Evolutionary conservation across 1,140 invertebrate species (phyloP).

Genomic region (Himalopsyche phryganea): DNA sequence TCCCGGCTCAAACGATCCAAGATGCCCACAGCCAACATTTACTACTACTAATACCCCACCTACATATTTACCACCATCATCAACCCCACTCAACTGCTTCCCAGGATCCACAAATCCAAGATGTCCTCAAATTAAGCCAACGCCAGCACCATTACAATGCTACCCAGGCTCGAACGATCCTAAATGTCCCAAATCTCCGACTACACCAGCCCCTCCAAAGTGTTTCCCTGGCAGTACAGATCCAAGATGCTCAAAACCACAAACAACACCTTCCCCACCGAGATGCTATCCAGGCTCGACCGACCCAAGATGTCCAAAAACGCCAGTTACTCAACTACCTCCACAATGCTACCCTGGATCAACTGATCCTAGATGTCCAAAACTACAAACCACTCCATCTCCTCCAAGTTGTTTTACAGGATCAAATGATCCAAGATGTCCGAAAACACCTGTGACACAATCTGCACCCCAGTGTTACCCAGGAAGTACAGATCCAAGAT

Average conservation of each 20-base stretch:
- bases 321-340: slow-evolving; percentile 37
- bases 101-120: slow-evolving; percentile 37
- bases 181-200: slow-evolving; percentile 36
- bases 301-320: slow-evolving; percentile 38
- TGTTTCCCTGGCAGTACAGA: slow-evolving; percentile 43
- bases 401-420: slow-evolving; percentile 38
- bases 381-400: slow-evolving; percentile 28
- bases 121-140: slow-evolving; percentile 31
- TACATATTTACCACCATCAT: slow-evolving; percentile 18
- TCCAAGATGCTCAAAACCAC: slow-evolving; percentile 39
- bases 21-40: slow-evolving; percentile 35
- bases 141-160: slow-evolving; percentile 35
- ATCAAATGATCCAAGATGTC: slow-evolving; percentile 19
- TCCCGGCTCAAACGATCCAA: slow-evolving; percentile 36
- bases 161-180: slow-evolving; percentile 43
- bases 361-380: slow-evolving; percentile 36
- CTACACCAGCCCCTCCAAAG: slow-evolving; percentile 31
- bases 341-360: slow-evolving; percentile 37
- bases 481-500: slow-evolving; percentile 43
- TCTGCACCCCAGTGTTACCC: slow-evolving; percentile 34
- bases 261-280: slow-evolving; percentile 37
- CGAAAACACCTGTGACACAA: slow-evolving; percentile 26
- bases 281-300: slow-evolving; percentile 39
- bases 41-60: slow-evolving; percentile 28
- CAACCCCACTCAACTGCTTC: slow-evolving; percentile 21